phyloP scores from a whole-genome alignment of 2,888 invertebrate genomes.

The Dryocosmus kuriphilus region DNA sequence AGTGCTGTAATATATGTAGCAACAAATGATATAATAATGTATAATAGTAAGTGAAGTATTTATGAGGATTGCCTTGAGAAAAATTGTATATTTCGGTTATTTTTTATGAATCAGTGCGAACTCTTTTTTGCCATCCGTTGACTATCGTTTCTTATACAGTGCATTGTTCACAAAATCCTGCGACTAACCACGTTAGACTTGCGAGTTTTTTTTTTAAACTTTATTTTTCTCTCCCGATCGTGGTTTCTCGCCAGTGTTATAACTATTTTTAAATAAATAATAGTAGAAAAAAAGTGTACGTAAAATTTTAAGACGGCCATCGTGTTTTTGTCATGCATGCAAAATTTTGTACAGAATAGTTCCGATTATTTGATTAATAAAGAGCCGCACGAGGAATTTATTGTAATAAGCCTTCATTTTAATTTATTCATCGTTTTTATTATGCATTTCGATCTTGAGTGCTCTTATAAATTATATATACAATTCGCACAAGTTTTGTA shows the following conservation, averaged over 20 bases:
- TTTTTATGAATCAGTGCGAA: conserved; percentile 49
- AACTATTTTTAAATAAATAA: conserved; percentile 27
- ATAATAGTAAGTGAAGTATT: conserved; percentile 55
- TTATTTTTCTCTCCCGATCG: conserved; percentile 6
- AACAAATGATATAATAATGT: conserved; percentile 51
- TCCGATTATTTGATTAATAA: conserved; percentile 46
- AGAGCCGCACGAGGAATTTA: conserved; percentile 54
- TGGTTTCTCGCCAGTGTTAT: conserved; percentile 8
- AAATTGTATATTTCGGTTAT: conserved; percentile 59
- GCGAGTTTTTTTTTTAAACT: not conserved
- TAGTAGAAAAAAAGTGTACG: not conserved
- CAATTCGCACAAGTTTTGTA: not conserved
- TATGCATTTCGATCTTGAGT: not conserved
- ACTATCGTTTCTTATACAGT: conserved; percentile 27
- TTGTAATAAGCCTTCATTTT: conserved; percentile 34
- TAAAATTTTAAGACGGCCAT: conserved; percentile 18
- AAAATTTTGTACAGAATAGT: conserved; percentile 51
- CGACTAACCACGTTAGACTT: conserved; percentile 16
- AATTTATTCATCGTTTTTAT: not conserved
- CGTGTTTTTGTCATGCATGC: conserved; percentile 18
- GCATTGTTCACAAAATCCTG: conserved; percentile 14
- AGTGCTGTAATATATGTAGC: conserved; percentile 39
- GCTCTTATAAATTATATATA: conserved; percentile 18
- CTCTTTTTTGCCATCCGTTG: conserved; percentile 13
- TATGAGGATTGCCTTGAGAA: conserved; percentile 57